A percentile compares a stretch with the other conserved stretches of the same genome.
phyloP scores from a whole-genome alignment of 2,113 vertebrate genomes.

The Calonectris borealis region DNA sequence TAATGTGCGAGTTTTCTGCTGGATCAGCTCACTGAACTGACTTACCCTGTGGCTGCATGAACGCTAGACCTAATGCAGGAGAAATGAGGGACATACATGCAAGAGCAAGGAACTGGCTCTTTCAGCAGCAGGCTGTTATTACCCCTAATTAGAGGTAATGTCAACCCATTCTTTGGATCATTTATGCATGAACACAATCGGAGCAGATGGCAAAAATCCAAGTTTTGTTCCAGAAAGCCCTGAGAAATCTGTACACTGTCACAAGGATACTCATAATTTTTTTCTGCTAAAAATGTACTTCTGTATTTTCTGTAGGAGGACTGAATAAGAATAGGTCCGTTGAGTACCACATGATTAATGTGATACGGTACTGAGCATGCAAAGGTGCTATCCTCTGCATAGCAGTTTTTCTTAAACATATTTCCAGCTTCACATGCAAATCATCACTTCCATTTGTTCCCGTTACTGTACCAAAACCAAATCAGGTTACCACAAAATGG shows the following conservation, averaged over 20 bases:
- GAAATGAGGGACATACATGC: background rate
- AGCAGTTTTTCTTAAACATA: background rate
- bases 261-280: background rate
- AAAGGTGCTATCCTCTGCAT: background rate
- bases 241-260: conserved; percentile 12
- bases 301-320: conserved; percentile 23
- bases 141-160: conserved; percentile 47
- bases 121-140: conserved; percentile 36
- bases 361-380: background rate
- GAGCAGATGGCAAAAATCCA: conserved; percentile 48
- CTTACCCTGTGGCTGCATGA: background rate
- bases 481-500: background rate
- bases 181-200: conserved; percentile 53
- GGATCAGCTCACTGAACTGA: background rate
- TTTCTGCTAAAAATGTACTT: conserved; percentile 24
- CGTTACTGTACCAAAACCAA: background rate
- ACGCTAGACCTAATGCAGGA: background rate
- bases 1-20: background rate
- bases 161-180: conserved; percentile 51
- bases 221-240: conserved; percentile 34
- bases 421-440: conserved; percentile 37
- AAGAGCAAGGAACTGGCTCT: background rate
- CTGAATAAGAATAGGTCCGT: background rate
- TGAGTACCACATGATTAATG: background rate
- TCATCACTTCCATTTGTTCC: conserved; percentile 13